Conservation (phyloP, 1,140 invertebrate species). For the Druon quercuslanigerum region DNA sequence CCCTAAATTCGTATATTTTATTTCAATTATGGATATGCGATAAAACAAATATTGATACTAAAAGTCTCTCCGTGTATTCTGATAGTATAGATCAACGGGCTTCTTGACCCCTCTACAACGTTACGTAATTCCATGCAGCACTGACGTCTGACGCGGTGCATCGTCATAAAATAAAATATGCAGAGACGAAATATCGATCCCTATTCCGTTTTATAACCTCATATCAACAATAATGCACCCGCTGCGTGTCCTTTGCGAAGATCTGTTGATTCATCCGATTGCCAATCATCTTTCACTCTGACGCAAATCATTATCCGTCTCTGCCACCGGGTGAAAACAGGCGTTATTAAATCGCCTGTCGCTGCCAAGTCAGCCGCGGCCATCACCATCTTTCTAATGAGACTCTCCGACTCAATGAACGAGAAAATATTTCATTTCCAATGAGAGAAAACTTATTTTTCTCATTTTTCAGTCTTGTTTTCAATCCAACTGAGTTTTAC, state of each 20-base stretch:
- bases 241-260: not conserved
- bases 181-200: slow-evolving; percentile 36
- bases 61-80: no score
- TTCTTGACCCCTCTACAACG: slow-evolving; percentile 21
- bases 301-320: slow-evolving; percentile 20
- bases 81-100: slow-evolving; percentile 19
- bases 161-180: slow-evolving; percentile 39
- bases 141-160: slow-evolving; percentile 36
- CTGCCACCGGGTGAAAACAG: not conserved
- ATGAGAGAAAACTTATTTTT: no score
- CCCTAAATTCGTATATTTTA: no score
- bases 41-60: no score
- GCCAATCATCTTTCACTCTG: slow-evolving; percentile 24
- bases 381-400: no score
- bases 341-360: slow-evolving; percentile 46
- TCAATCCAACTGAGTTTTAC: no score
- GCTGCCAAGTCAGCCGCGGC: not conserved
- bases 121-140: slow-evolving; percentile 21
- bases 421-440: no score
- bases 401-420: no score
- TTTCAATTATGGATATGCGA: no score
- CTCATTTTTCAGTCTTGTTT: no score
- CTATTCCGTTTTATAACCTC: slow-evolving; percentile 1
- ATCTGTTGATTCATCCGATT: slow-evolving; percentile 33
- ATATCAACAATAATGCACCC: slow-evolving; percentile 7